phyloP scores from a whole-genome alignment of 2,113 vertebrate genomes.

The Isichthys henryi region DNA sequence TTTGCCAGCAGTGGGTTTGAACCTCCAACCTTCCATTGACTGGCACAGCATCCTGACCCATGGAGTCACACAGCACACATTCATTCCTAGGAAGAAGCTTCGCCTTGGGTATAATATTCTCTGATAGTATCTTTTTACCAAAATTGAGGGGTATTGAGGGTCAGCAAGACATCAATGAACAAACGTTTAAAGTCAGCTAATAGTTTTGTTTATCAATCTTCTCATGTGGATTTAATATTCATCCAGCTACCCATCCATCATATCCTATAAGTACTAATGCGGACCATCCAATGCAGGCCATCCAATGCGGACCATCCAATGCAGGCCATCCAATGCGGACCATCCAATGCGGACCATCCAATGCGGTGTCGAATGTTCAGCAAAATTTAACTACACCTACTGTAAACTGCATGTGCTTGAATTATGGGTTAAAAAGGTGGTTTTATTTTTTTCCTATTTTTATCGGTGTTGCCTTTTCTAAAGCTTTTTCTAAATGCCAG shows the following conservation, averaged over 20 bases:
- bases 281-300: neutral
- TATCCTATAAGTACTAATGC: neutral
- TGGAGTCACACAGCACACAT: neutral
- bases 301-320: neutral
- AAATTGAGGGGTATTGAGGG: neutral
- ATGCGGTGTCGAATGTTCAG: neutral
- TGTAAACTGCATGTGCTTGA: neutral
- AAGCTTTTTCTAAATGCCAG: neutral
- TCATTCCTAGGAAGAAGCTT: neutral
- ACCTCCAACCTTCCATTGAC: neutral
- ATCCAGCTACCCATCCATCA: neutral
- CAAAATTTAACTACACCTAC: neutral
- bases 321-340: neutral
- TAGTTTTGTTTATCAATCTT: no score
- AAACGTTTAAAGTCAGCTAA: neutral
- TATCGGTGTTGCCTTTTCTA: neutral
- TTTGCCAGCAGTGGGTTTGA: neutral
- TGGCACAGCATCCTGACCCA: neutral
- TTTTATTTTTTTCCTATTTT: neutral
- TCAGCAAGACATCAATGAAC: neutral
- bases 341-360: neutral
- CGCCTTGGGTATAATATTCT: neutral
- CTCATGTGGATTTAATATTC: no score
- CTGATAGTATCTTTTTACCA: neutral
- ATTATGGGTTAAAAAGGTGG: neutral